A percentile compares a stretch with the other conserved stretches of the same genome.
Conservation (phyloP, 2,888 invertebrate species). For the Prosapia bicincta region DNA sequence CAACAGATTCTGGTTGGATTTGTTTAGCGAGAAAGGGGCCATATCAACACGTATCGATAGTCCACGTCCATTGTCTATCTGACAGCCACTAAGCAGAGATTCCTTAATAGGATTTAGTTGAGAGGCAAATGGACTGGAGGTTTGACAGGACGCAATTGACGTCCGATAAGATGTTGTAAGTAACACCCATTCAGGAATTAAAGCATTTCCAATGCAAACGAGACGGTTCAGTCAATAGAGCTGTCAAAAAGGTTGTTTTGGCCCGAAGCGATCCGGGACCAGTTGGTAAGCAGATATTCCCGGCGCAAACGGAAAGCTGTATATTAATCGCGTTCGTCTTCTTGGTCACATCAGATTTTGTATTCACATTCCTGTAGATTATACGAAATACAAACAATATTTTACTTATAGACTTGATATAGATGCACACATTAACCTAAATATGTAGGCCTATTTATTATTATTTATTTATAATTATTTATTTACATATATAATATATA, state of each 20-base stretch:
- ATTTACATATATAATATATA: too few species aligned
- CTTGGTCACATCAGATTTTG: neutral
- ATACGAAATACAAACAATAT: too few species aligned
- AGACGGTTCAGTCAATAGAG: slow-evolving; percentile 20
- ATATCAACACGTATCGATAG: neutral
- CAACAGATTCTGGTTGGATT: neutral
- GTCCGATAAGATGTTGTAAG: slow-evolving; percentile 12
- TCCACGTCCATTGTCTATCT: neutral
- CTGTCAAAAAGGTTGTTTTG: neutral
- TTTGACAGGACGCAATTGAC: neutral
- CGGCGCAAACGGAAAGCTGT: neutral
- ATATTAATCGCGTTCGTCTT: neutral
- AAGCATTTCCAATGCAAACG: slow-evolving; percentile 21
- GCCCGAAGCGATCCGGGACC: neutral
- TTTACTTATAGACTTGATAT: too few species aligned
- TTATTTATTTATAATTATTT: too few species aligned
- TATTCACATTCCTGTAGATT: neutral
- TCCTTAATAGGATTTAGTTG: slow-evolving; percentile 22
- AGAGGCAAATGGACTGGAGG: slow-evolving; percentile 17
- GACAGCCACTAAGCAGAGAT: slow-evolving; percentile 6
- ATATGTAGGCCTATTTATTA: too few species aligned
- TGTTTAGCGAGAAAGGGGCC: neutral
- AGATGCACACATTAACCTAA: too few species aligned
- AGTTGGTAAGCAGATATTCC: neutral
- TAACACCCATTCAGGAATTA: slow-evolving; percentile 25